phyloP scores from a whole-genome alignment of 2,113 vertebrate genomes.

The Talpa occidentalis region DNA sequence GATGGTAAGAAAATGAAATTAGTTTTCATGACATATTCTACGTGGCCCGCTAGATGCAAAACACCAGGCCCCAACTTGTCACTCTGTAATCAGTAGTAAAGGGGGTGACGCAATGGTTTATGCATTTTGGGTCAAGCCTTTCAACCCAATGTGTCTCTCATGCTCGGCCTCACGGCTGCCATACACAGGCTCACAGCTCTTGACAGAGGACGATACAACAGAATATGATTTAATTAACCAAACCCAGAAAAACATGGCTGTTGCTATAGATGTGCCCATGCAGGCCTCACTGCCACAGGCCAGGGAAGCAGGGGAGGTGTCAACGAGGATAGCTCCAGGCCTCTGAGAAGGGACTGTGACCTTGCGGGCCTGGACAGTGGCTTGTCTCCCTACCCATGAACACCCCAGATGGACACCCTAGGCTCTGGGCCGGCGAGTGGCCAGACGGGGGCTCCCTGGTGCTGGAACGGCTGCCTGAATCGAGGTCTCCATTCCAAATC shows the following conservation, averaged over 20 bases:
- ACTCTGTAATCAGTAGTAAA: not conserved
- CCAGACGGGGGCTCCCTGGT: fast-evolving
- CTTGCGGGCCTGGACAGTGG: not conserved
- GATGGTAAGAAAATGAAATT: not conserved
- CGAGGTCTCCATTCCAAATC: not conserved
- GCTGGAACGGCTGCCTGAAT: not conserved
- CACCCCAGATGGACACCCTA: not conserved
- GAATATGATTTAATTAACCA: not conserved
- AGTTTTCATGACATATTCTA: not conserved
- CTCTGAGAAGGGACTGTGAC: not conserved
- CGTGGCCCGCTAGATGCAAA: not conserved
- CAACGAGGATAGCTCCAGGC: not conserved
- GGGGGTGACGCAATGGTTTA: not conserved
- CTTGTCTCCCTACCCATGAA: not conserved
- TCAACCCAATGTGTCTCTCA: not conserved
- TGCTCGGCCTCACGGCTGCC: no score
- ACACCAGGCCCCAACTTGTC: not conserved
- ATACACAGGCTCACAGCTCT: not conserved
- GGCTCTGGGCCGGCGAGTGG: not conserved
- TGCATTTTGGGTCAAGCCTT: not conserved
- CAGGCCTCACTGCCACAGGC: fast-evolving
- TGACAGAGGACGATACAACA: not conserved
- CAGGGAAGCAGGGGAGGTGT: not conserved
- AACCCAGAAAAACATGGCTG: not conserved
- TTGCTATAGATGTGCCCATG: not conserved